These are phyloP conservation scores for Grantiella picta DNA, from an alignment of 2,113 vertebrate species.

Conservation along the genomic window DNA sequence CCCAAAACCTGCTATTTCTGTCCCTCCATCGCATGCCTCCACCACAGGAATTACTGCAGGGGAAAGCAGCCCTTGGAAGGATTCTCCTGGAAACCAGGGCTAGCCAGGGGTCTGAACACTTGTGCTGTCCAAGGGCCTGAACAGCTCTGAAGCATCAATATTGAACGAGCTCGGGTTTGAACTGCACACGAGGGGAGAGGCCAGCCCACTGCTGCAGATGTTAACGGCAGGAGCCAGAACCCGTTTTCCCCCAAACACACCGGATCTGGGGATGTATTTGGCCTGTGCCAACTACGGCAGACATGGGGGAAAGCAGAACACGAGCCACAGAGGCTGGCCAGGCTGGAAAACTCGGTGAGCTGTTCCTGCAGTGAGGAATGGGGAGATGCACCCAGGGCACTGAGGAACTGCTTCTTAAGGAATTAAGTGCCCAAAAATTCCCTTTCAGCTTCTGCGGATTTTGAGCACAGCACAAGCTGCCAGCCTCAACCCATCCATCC, in stretches of 20 bases:
- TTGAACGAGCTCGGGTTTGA: neutral
- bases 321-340: accelerated
- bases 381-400: neutral
- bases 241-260: neutral
- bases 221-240: neutral
- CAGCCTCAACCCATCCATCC: accelerated
- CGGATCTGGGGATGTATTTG: neutral
- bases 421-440: neutral
- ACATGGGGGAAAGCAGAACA: accelerated
- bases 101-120: neutral
- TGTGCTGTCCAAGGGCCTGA: neutral
- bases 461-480: neutral
- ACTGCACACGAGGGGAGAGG: neutral
- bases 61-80: neutral
- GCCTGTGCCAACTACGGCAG: neutral
- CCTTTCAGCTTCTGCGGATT: accelerated
- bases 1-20: slow-evolving; percentile 1
- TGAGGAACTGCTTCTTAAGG: accelerated
- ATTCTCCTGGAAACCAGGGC: neutral
- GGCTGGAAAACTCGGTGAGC: neutral
- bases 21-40: accelerated
- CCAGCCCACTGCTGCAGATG: neutral
- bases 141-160: neutral
- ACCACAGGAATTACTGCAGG: neutral
- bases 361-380: neutral